Evolutionary conservation across 2,113 vertebrate genomes (phyloP), one percentile per base, ranked within the genome.

Genomic region (Menidia beryllina): DNA sequence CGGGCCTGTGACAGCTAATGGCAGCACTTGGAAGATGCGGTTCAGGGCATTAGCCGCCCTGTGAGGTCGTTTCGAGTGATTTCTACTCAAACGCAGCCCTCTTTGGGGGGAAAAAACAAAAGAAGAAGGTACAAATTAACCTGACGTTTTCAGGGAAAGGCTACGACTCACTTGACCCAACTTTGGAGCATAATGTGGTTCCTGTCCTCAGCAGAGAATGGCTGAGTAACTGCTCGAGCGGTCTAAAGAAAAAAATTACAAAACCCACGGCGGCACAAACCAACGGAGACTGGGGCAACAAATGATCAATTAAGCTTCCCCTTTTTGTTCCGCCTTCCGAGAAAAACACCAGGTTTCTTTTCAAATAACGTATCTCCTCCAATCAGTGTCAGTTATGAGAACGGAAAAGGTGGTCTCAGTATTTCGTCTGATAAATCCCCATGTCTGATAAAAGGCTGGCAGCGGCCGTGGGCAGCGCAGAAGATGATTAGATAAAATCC

Each of bases 271-370:
- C 34, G 50, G 17, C 21, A 51, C 24, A 72, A 62, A 64, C 41
- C 39, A 60, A 63, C 56, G 27, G 19, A 70, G 57, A n/a, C 25
- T 45, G 17, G 70, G 60, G 79, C 59, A 62, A 72, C 63, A 79
- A 86, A 77, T 75, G 69, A 70, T 83, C 63, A 85, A 71, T 81
- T 79, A 82, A 87, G 89, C 89, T 93, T 94, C 92, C 91, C 85
- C 82, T 93, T 92, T 92, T 87, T 60, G 75, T 87, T 90, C 79
- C 86, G 86, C 91, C 89, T 93, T 94, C 84, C 81, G 90, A 86
- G 76, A 89, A 88, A n/a, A 81, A 77, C 66, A 70, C 68, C 75
- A 45, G 68, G 61, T 66, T 83, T 50, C 81, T 84, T 69, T 79
- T 78, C 64, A 75, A 69, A 86, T 81, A 64, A 81, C 77, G 38